Evolutionary conservation across 2,113 vertebrate species (phyloP).

Genomic region (Xiphophorus hellerii): DNA sequence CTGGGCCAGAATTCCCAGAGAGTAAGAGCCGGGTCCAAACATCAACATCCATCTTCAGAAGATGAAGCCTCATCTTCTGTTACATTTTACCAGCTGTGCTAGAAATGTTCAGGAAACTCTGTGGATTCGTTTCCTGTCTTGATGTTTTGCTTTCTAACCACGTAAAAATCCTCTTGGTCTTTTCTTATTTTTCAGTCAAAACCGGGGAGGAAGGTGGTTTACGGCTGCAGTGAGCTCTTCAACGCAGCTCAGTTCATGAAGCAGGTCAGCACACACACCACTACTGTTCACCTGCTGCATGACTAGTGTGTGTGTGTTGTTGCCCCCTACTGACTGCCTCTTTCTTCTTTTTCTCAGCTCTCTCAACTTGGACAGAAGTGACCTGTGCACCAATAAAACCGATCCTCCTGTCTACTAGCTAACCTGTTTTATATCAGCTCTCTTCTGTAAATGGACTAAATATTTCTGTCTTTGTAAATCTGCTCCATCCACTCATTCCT

Average conservation of each 20-base stretch:
- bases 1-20: no score
- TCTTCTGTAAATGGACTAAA: slow-evolving; percentile 47
- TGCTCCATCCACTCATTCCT: slow-evolving; percentile 63
- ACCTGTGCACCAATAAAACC: slow-evolving; percentile 12
- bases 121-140: no score
- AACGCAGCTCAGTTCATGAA: slow-evolving; percentile 95
- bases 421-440: slow-evolving; percentile 80
- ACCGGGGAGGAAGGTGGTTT: slow-evolving; percentile 91
- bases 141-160: no score
- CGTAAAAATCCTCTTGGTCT: no score
- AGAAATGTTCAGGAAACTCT: no score
- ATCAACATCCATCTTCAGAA: no score
- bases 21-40: no score
- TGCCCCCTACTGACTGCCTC: not conserved
- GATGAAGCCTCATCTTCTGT: no score
- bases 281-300: no score
- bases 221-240: slow-evolving; percentile 98
- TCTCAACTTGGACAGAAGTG: slow-evolving; percentile 94
- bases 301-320: not conserved
- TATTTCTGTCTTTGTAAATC: slow-evolving; percentile 71
- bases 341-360: slow-evolving; percentile 80
- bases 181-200: slow-evolving; percentile 79
- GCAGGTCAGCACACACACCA: slow-evolving; percentile 81
- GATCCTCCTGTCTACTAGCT: slow-evolving; percentile 49
- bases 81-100: no score